Conservation (phyloP, 2,888 invertebrate genomes). For the Drosophila parthenogenetica region DNA sequence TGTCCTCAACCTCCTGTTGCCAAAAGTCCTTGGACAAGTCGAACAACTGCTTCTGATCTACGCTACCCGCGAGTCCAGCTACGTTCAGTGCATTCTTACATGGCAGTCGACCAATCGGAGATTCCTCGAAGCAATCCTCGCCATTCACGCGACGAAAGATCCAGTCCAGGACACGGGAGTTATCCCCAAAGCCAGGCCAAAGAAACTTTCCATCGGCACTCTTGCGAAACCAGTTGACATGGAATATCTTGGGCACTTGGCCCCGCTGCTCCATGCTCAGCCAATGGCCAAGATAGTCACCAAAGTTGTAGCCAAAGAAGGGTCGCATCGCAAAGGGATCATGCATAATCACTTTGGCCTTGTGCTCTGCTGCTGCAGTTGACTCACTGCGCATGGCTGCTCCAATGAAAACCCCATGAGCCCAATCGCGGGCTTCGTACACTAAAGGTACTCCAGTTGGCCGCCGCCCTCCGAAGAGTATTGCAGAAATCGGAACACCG, state of each 20-base stretch:
- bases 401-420: conserved; percentile 98
- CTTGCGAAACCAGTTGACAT: conserved; percentile 99
- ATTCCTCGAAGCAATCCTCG: conserved; percentile 89
- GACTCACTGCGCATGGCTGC: conserved; percentile 98
- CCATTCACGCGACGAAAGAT: conserved; percentile 93
- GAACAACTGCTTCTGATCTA: conserved; percentile 93
- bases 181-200: conserved; percentile 99
- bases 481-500: conserved; percentile 98
- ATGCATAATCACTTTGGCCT: conserved; percentile 96
- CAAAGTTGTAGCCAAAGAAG: conserved; percentile 99
- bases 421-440: conserved; percentile 96
- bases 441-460: conserved; percentile 97
- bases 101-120: conserved; percentile 91
- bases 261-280: conserved; percentile 91
- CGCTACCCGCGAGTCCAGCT: conserved; percentile 88
- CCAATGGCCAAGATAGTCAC: conserved; percentile 97
- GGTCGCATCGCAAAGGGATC: conserved; percentile 99
- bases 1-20: conserved; percentile 92
- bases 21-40: conserved; percentile 95
- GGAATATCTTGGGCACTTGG: conserved; percentile 96
- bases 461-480: conserved; percentile 97
- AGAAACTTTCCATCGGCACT: conserved; percentile 93
- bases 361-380: conserved; percentile 99
- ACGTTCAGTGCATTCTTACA: conserved; percentile 88
- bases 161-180: conserved; percentile 98